phyloP scores from a whole-genome alignment of 30 jellyfish, hydroid and myxozoan genomes.

The Cassiopea xamachana region DNA sequence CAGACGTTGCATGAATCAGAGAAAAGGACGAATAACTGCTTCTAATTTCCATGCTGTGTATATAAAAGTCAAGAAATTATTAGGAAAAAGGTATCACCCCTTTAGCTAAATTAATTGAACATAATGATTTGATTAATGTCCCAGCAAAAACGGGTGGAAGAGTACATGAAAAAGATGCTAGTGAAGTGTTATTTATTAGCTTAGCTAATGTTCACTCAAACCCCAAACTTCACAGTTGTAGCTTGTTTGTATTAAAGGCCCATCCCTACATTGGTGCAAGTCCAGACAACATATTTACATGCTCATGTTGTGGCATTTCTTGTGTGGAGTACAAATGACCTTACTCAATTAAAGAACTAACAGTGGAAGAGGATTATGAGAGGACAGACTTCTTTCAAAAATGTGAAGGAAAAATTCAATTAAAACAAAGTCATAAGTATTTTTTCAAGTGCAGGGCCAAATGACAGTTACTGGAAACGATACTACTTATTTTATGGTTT shows the following conservation, averaged over 20 bases:
- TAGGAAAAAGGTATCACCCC: constrained; percentile 30
- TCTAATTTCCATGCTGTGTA: constrained; percentile 15
- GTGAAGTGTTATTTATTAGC: constrained; percentile 12
- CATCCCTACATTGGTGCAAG: background rate
- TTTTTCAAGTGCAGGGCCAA: constrained; percentile 31
- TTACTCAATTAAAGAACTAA: constrained; percentile 15
- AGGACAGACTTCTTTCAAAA: constrained; percentile 2
- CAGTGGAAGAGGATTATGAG: constrained; percentile 12
- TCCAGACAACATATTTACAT: constrained; percentile 29
- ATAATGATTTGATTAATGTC: constrained; percentile 12
- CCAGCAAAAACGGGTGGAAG: constrained; percentile 25
- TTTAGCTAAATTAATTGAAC: constrained; percentile 29
- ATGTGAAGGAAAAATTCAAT: constrained; percentile 14
- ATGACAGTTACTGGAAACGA: constrained; percentile 17
- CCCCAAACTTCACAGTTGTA: background rate
- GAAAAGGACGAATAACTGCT: constrained; percentile 43
- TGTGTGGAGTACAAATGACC: constrained; percentile 44
- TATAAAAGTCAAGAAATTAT: constrained; percentile 19
- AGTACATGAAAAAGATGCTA: constrained; percentile 28
- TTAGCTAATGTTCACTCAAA: constrained; percentile 10
- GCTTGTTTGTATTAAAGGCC: background rate
- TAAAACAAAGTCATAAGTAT: background rate
- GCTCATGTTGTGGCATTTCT: constrained; percentile 35
- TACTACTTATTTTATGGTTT: constrained; percentile 13
- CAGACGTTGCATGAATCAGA: background rate